Conservation (phyloP, 2,113 vertebrate species). For the Cryptomyrus ogoouensis region DNA sequence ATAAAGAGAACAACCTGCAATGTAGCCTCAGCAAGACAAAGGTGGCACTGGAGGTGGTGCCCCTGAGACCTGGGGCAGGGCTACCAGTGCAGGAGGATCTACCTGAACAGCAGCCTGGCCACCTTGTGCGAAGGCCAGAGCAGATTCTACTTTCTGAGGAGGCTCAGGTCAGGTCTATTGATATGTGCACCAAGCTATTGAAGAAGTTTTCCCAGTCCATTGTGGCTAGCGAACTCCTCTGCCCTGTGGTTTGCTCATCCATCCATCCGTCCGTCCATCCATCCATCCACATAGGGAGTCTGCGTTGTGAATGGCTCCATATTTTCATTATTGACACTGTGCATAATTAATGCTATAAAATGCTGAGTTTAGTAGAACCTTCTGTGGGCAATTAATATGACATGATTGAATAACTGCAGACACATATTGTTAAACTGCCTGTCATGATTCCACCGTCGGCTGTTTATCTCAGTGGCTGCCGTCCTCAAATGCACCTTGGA, state of each 20-base stretch:
- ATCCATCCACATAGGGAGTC: not conserved
- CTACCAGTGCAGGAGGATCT: not conserved
- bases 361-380: not conserved
- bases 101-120: not conserved
- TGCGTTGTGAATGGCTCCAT: not conserved
- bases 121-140: not conserved
- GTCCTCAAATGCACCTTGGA: not conserved
- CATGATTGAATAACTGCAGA: slow-evolving; percentile 1
- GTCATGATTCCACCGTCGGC: not conserved
- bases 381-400: not conserved
- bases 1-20: not conserved
- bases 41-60: not conserved
- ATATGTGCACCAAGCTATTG: not conserved
- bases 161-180: not conserved
- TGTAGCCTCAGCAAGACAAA: not conserved
- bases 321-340: not conserved
- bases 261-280: not conserved
- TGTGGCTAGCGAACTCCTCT: not conserved
- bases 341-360: slow-evolving; percentile 3
- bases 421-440: not conserved
- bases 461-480: not conserved
- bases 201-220: not conserved
- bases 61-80: not conserved
- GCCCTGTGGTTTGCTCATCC: not conserved
- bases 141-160: not conserved